Percentiles rank a stretch among this genome's conserved stretches.
phyloP scores from a whole-genome alignment of 1,140 invertebrate genomes.

The Bombus breviceps region DNA sequence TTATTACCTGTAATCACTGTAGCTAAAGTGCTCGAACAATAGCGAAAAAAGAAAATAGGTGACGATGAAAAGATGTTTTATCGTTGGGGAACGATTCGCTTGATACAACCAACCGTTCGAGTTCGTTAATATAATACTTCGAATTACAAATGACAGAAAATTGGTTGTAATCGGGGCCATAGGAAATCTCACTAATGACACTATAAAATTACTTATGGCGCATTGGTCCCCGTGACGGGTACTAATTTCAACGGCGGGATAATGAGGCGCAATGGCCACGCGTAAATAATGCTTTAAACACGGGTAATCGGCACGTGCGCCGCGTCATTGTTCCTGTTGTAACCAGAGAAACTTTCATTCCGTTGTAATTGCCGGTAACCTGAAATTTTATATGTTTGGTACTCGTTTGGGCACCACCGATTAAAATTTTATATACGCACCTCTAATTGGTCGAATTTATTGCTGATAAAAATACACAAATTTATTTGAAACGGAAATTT shows the following conservation, averaged over 20 bases:
- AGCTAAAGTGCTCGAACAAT: no score
- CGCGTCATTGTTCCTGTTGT: constrained; percentile 46
- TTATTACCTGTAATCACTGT: no score
- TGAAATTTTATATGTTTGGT: constrained; percentile 10
- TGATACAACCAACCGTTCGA: constrained; percentile 40
- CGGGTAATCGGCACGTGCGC: constrained; percentile 55
- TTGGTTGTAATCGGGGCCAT: constrained; percentile 68
- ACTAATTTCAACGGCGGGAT: constrained; percentile 71
- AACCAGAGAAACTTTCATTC: constrained; percentile 46
- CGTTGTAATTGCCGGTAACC: constrained; percentile 1
- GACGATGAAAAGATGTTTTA: constrained; percentile 37
- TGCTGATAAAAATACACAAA: neutral
- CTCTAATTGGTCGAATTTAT: neutral
- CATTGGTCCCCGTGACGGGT: constrained; percentile 56
- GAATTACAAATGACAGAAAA: constrained; percentile 62
- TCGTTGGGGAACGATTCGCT: constrained; percentile 40
- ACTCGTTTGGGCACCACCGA: neutral
- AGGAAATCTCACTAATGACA: constrained; percentile 69
- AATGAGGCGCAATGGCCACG: constrained; percentile 66
- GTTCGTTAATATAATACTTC: constrained; percentile 27
- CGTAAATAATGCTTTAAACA: constrained; percentile 54
- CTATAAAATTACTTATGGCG: constrained; percentile 73
- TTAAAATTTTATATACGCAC: neutral
- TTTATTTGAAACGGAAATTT: neutral
- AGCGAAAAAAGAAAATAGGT: neutral